A percentile compares a stretch with the other conserved stretches of the same genome.
Evolutionary conservation across 2,113 vertebrate species (phyloP).

Genomic region (cat (Felis catus)): F.catus_Fca126_mat1.0 CM031414.1:115776501-115777000

Average conservation of each 20-base stretch:
- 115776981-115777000: neutral
- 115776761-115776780: neutral
- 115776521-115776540: neutral
- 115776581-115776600: neutral
- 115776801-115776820: neutral
- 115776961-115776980: neutral
- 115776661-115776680: neutral
- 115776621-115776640: neutral
- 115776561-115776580: neutral
- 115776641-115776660: neutral
- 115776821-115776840: neutral
- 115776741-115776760: neutral
- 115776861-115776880: neutral
- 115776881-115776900: neutral
- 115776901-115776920: neutral
- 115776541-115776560: neutral
- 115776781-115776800: neutral
- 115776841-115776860: neutral
- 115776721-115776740: neutral
- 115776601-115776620: neutral
- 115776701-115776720: neutral
- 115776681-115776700: neutral
- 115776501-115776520: neutral
- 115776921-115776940: neutral
- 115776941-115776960: neutral